Percentiles rank a stretch among this genome's conserved stretches.
Evolutionary conservation across 2,797 vertebrate genomes (phyloP).

Genomic region (Danio aesculapii): DNA sequence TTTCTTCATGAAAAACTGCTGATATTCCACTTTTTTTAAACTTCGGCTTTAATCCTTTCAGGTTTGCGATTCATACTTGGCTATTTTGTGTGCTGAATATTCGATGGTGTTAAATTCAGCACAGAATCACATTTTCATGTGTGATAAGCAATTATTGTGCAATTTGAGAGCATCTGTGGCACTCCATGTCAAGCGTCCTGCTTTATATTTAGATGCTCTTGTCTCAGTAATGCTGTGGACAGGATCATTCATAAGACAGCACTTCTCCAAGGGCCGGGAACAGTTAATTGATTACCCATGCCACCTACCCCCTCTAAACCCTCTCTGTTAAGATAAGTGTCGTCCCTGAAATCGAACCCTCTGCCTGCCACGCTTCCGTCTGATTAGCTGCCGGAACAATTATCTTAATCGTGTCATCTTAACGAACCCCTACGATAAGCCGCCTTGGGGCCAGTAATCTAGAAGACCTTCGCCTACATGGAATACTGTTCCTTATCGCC

Average conservation of each 20-base stretch:
- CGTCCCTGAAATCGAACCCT: slow-evolving; percentile 61
- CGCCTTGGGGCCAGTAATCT: slow-evolving; percentile 58
- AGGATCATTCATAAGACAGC: slow-evolving; percentile 34
- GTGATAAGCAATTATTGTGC: background rate
- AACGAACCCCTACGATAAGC: slow-evolving; percentile 77
- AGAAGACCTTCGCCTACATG: slow-evolving; percentile 65
- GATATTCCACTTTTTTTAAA: too few relatives aligned
- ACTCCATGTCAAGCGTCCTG: background rate
- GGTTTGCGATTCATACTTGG: too few relatives aligned
- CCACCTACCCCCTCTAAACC: slow-evolving; percentile 31
- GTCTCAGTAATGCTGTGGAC: background rate
- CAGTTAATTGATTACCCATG: slow-evolving; percentile 47
- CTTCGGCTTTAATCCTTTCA: too few relatives aligned
- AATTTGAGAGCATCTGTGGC: background rate
- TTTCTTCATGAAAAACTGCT: too few relatives aligned
- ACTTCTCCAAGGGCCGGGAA: background rate
- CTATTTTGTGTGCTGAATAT: too few relatives aligned
- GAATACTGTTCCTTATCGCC: slow-evolving; percentile 63
- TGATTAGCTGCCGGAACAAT: slow-evolving; percentile 83
- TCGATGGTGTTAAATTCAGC: background rate
- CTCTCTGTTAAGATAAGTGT: slow-evolving; percentile 58
- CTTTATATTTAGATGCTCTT: slow-evolving; percentile 2
- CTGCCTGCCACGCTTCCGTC: slow-evolving; percentile 67
- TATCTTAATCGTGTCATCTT: slow-evolving; percentile 83
- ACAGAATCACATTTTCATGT: background rate